These are phyloP conservation scores for Leptopilina drosophilae DNA, from an alignment of 2,888 invertebrate genomes.

Conservation along the genomic window DNA sequence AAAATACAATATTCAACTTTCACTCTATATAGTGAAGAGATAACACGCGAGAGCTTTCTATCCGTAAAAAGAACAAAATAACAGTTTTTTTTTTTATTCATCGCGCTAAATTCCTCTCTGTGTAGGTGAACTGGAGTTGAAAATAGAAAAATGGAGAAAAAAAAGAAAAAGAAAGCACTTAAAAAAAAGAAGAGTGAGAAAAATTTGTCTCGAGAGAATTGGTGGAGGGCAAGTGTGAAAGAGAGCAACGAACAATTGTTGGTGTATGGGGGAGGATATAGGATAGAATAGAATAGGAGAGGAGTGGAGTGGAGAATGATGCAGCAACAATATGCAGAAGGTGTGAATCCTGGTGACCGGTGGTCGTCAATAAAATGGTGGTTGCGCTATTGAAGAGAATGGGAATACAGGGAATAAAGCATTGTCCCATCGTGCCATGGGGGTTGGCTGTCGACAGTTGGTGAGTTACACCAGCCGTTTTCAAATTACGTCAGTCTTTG, in stretches of 20 bases:
- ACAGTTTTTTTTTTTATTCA: too few relatives aligned
- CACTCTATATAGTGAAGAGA: too few relatives aligned
- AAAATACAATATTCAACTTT: too few relatives aligned
- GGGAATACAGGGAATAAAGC: conserved; percentile 49
- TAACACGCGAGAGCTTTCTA: too few relatives aligned
- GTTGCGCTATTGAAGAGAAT: conserved; percentile 39
- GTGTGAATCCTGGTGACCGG: conserved; percentile 36
- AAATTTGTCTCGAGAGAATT: conserved; percentile 24
- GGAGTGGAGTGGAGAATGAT: conserved; percentile 1
- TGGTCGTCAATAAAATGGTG: conserved; percentile 26
- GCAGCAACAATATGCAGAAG: conserved; percentile 38
- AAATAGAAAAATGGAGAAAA: neutral
- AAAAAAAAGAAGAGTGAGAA: neutral
- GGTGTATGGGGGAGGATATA: neutral
- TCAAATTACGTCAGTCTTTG: conserved; percentile 55
- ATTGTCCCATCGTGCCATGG: conserved; percentile 65
- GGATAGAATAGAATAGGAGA: neutral
- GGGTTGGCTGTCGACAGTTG: conserved; percentile 67
- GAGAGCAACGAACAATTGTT: conserved; percentile 6
- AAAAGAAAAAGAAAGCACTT: neutral
- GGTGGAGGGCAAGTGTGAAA: conserved; percentile 25
- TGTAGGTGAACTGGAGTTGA: neutral
- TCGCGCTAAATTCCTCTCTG: neutral
- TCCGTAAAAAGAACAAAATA: too few relatives aligned
- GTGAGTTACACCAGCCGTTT: conserved; percentile 64